Evolutionary conservation across 2,797 vertebrate species (phyloP), one percentile per base, ranked within the genome.

Genomic region (Cyprinella venusta): DNA sequence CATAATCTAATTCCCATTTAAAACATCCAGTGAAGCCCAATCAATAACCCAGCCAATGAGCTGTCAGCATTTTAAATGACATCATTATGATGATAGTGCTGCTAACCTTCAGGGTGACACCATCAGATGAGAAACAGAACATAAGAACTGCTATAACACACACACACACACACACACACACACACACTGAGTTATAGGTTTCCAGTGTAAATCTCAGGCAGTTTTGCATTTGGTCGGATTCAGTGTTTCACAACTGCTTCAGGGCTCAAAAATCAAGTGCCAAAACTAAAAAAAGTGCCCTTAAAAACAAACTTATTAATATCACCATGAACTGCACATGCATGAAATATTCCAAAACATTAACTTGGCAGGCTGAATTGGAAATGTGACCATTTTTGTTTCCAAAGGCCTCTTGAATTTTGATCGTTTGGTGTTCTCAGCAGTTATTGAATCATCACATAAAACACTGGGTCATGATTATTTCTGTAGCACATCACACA

Each of bases 41-140:
- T 95, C 94, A 91, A 94, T 94, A 93, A 81, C 85, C 89, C 90
- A 89, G 93, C 91, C 92, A 92, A 92, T 94, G 90, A 92, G 88
- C 90, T 93, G 93, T 93, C 94, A 91, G 93, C 91, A 91, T 92
- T 92, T 91, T 92, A 93, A 92, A 94, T 93, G 91, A 92, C 90
- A 87, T 90, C 89, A 82, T 88, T 74, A 88, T 90, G 89, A 91
- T 92, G 92, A 93, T 92, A 82, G 80, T 82, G 89, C 88, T 82
- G 83, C 69, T 91, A 92, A 92, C 91, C 93, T 93, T 92, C 90
- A 88, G 91, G 91, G 85, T 86, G 61, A 26, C 79, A 10, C 59
- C 84, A 90, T 93, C 92, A 89, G n/a, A 40, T 2, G 13, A 76
- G 74, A 76, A 40, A 61, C 54, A 10, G 33, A 61, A 76, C 54